Conservation (phyloP, 2,888 invertebrate genomes). For the Parasteatoda lunata region DNA sequence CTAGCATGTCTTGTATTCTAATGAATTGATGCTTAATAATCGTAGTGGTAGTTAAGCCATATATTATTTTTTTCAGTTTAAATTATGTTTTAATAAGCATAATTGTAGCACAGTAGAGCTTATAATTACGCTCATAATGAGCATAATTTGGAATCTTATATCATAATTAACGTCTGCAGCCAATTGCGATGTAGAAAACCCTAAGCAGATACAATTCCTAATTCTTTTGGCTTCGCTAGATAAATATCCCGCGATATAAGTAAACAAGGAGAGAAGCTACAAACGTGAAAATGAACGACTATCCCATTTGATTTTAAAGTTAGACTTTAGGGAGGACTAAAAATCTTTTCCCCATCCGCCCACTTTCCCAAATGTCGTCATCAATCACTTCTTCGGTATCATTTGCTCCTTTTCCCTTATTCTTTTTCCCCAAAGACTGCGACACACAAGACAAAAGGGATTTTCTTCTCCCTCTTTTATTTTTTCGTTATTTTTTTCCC, state of each 20-base stretch:
- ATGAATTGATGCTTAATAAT: too few relatives aligned
- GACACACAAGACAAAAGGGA: slow-evolving; percentile 3
- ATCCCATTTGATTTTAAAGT: slow-evolving; percentile 2
- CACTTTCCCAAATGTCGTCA: slow-evolving; percentile 2
- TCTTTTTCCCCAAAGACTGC: background rate
- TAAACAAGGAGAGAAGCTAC: background rate
- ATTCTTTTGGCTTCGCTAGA: too few relatives aligned
- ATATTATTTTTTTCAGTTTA: too few relatives aligned
- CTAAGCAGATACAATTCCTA: too few relatives aligned
- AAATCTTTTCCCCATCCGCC: background rate
- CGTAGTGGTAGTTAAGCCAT: too few relatives aligned
- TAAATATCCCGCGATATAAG: background rate
- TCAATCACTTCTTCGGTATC: slow-evolving; percentile 3
- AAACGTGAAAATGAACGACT: slow-evolving; percentile 3
- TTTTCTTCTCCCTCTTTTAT: background rate
- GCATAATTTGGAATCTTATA: too few relatives aligned
- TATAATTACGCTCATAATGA: too few relatives aligned
- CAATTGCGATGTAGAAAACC: too few relatives aligned
- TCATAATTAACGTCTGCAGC: too few relatives aligned
- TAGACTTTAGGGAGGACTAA: slow-evolving; percentile 2
- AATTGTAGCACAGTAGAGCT: too few relatives aligned
- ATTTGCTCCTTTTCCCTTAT: slow-evolving; percentile 2
- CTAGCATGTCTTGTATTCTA: too few relatives aligned
- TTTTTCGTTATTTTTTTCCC: background rate
- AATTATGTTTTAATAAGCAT: too few relatives aligned